A percentile compares a stretch with the other conserved stretches of the same genome.
Evolutionary conservation across 2,113 vertebrate genomes (phyloP).

Genomic region (Arenaria interpres): DNA sequence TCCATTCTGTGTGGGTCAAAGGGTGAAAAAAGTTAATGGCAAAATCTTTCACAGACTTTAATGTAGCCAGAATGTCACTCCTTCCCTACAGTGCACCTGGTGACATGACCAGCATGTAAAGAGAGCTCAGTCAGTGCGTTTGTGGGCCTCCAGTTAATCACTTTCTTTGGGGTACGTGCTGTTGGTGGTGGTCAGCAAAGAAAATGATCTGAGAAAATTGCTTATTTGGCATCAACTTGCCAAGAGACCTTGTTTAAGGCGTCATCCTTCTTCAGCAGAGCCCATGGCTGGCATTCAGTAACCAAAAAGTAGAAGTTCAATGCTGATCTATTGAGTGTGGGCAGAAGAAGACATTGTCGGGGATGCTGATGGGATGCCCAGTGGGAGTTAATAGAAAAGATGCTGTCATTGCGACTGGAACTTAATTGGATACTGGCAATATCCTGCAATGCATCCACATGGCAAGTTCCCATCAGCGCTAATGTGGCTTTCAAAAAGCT

Average conservation of each 20-base stretch:
- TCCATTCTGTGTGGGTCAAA: background rate
- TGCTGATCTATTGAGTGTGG: background rate
- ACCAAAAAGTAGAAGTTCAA: background rate
- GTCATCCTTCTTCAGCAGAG: background rate
- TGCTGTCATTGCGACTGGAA: background rate
- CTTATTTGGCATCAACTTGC: background rate
- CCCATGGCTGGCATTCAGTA: background rate
- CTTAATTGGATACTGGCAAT: background rate
- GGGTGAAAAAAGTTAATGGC: background rate
- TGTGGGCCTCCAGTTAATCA: background rate
- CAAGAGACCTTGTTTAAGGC: background rate
- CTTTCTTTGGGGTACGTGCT: background rate
- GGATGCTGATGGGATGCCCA: background rate
- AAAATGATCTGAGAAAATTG: background rate
- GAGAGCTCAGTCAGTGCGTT: background rate
- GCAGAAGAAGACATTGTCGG: background rate
- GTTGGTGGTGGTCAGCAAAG: background rate
- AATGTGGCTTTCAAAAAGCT: background rate
- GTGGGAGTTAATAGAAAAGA: background rate
- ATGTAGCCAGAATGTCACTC: background rate
- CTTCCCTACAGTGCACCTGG: background rate
- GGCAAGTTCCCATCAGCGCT: background rate
- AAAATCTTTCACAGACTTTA: background rate
- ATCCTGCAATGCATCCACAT: background rate
- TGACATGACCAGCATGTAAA: background rate